Conservation (phyloP, 1,140 invertebrate species). For the Ladona fulva region DNA sequence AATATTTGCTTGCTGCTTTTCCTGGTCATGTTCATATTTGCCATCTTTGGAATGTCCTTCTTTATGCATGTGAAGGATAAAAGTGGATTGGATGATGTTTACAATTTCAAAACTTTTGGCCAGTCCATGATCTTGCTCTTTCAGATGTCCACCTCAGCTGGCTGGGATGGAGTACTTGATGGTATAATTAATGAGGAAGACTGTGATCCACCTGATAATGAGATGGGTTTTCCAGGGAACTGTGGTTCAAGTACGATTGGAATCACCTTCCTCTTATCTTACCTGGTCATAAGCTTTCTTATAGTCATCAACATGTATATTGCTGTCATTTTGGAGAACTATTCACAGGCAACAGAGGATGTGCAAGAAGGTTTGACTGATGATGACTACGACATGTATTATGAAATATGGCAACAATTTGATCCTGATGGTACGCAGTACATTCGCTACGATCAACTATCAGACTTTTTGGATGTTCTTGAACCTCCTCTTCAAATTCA, state of each 20-base stretch:
- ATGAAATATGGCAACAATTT: constrained; percentile 98
- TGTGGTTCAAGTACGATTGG: constrained; percentile 89
- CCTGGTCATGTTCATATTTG: constrained; percentile 98
- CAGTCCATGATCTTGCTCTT: constrained; percentile 96
- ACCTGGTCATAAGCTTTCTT: constrained; percentile 94
- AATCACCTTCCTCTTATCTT: constrained; percentile 88
- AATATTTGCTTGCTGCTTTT: constrained; percentile 97
- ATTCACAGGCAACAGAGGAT: constrained; percentile 95
- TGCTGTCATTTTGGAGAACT: constrained; percentile 97
- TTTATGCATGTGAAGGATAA: constrained; percentile 96
- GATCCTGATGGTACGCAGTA: constrained; percentile 97
- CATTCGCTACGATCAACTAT: constrained; percentile 85
- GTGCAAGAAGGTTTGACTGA: constrained; percentile 96
- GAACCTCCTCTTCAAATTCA: constrained; percentile 91
- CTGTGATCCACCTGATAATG: constrained; percentile 76
- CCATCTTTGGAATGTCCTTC: constrained; percentile 98
- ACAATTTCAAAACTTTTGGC: constrained; percentile 98
- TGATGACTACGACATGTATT: constrained; percentile 99
- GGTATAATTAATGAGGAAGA: constrained; percentile 93
- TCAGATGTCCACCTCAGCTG: constrained; percentile 96
- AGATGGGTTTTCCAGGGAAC: constrained; percentile 77
- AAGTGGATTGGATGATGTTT: constrained; percentile 89
- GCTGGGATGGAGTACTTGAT: constrained; percentile 92
- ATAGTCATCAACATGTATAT: constrained; percentile 99
- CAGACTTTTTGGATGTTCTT: constrained; percentile 89